Evolutionary conservation across 2,797 vertebrate genomes (phyloP).

Genomic region (Dryobates pubescens): DNA sequence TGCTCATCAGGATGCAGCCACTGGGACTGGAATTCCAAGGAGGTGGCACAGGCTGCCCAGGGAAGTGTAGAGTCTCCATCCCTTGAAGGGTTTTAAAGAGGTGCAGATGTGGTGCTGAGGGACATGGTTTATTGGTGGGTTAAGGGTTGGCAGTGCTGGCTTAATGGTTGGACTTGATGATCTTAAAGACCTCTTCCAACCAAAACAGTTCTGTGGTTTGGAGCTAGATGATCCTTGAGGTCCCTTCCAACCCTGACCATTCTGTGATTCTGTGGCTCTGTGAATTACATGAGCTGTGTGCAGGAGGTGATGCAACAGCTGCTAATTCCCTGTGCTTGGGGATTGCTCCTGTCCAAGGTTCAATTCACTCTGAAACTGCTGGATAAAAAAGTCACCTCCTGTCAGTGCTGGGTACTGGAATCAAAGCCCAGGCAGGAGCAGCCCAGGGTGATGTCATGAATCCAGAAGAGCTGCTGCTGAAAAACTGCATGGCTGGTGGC

Average conservation of each 20-base stretch:
- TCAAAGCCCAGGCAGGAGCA: background rate
- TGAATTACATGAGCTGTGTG: background rate
- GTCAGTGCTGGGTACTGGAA: background rate
- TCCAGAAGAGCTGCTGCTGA: background rate
- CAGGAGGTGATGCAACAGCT: background rate
- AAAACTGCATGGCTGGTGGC: background rate
- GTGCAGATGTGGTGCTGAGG: too few relatives aligned
- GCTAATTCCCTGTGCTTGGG: rapidly evolving
- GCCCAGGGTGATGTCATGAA: background rate
- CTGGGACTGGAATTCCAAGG: background rate
- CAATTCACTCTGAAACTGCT: background rate
- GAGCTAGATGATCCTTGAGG: background rate
- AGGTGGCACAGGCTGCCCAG: background rate
- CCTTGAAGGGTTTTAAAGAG: too few relatives aligned
- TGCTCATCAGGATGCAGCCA: background rate
- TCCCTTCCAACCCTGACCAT: background rate
- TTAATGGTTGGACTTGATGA: background rate
- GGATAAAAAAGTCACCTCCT: background rate
- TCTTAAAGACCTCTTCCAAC: background rate
- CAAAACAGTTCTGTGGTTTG: too few relatives aligned
- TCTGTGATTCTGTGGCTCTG: background rate
- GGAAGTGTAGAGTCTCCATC: background rate
- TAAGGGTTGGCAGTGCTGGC: background rate
- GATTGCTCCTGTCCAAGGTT: background rate
- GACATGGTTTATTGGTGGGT: too few relatives aligned